Evolutionary conservation across 2,113 vertebrate genomes (phyloP).

Genomic region (Fukomys damarensis): DNA sequence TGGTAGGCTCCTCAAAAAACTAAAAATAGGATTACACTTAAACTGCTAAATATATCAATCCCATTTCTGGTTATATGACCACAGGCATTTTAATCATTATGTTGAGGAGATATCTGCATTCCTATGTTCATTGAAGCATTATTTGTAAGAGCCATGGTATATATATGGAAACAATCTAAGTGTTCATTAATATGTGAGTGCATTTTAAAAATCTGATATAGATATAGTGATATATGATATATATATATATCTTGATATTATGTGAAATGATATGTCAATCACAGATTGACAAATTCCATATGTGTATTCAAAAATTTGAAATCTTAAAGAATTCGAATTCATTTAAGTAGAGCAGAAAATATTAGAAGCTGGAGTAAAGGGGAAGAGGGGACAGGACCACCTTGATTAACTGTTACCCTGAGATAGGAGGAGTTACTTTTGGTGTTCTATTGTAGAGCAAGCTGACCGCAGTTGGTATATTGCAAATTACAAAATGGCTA

Average conservation of each 20-base stretch:
- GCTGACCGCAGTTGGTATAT: neutral
- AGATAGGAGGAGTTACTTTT: neutral
- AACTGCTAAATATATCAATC: neutral
- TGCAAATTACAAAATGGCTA: neutral
- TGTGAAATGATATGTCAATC: neutral
- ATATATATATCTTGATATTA: neutral
- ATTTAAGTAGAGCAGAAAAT: neutral
- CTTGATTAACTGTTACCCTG: too few species aligned
- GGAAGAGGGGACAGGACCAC: neutral
- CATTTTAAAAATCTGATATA: neutral
- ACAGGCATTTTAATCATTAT: neutral
- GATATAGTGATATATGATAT: neutral
- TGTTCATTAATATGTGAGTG: too few species aligned
- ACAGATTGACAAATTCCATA: too few species aligned
- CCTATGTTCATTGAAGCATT: neutral
- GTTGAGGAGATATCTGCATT: fast-evolving
- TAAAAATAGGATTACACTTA: neutral
- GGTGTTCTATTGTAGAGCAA: neutral
- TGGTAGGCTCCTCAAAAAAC: neutral
- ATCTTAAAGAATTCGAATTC: neutral
- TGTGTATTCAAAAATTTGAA: neutral
- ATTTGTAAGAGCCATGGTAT: neutral
- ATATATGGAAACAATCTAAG: neutral
- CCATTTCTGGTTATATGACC: neutral
- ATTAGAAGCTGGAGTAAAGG: fast-evolving